These are phyloP conservation scores for Sebastes cheni DNA, from an alignment of 2,797 vertebrate species.

Conservation along the genomic window DNA sequence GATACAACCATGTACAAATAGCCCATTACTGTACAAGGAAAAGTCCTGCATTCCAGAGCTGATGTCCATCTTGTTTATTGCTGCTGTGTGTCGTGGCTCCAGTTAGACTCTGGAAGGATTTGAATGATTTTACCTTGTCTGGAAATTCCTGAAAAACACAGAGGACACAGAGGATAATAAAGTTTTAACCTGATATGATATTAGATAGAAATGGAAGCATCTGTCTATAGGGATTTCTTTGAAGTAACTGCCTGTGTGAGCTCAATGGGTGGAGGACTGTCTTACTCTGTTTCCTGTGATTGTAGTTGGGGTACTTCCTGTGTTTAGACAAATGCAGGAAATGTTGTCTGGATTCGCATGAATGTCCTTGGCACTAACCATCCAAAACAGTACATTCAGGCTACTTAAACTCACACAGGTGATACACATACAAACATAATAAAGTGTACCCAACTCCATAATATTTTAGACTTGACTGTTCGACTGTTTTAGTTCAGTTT, in stretches of 20 bases:
- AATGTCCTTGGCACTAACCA: conserved; percentile 14
- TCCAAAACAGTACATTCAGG: conserved; percentile 13
- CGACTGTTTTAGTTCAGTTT: not conserved
- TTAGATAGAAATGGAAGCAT: not conserved
- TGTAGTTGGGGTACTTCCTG: conserved; percentile 61
- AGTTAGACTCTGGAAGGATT: not conserved
- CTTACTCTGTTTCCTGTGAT: conserved; percentile 67
- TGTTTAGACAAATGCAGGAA: conserved; percentile 77
- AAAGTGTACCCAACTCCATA: not conserved
- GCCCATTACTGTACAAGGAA: not conserved
- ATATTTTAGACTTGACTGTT: not conserved
- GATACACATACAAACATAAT: not conserved
- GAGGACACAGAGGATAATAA: too few relatives aligned
- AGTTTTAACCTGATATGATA: not conserved
- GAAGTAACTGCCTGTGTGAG: conserved; percentile 4
- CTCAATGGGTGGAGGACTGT: conserved; percentile 24
- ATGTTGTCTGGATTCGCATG: conserved; percentile 37
- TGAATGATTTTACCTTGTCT: not conserved
- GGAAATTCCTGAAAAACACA: not conserved
- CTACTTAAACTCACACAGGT: not conserved
- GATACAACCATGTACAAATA: not conserved
- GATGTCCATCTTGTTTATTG: not conserved
- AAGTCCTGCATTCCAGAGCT: not conserved
- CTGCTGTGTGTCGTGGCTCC: not conserved
- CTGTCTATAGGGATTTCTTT: not conserved